A percentile compares a stretch with the other conserved stretches of the same genome.
phyloP scores from a whole-genome alignment of 2,113 vertebrate genomes.

The Neoarius graeffei region DNA sequence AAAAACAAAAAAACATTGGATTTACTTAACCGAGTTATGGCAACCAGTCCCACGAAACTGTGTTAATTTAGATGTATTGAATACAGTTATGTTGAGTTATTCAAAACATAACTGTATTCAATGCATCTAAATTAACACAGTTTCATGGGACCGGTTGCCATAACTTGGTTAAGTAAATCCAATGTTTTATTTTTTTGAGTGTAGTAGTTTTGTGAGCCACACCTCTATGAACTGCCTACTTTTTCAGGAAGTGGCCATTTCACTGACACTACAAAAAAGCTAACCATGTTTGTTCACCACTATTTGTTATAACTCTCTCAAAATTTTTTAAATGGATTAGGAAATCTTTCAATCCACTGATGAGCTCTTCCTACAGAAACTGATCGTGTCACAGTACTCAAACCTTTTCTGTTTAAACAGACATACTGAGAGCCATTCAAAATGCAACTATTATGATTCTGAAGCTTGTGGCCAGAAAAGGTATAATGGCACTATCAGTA shows the following conservation, averaged over 20 bases:
- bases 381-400: background rate
- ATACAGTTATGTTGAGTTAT: too few species aligned
- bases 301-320: background rate
- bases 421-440: background rate
- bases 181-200: too few species aligned
- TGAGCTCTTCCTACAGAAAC: background rate
- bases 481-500: background rate
- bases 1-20: too few species aligned
- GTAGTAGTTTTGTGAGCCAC: background rate
- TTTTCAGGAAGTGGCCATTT: background rate
- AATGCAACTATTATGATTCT: background rate
- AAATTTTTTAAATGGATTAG: background rate
- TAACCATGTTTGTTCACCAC: background rate
- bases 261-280: background rate
- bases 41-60: too few species aligned
- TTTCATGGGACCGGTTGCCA: too few species aligned
- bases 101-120: too few species aligned
- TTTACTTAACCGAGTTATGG: too few species aligned
- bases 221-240: background rate
- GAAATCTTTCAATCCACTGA: background rate
- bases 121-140: too few species aligned
- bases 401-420: background rate
- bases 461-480: background rate
- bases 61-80: too few species aligned
- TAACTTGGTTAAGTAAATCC: too few species aligned